A percentile compares a stretch with the other conserved stretches of the same genome.
These are phyloP conservation scores for Pinctada fucata DNA, from an alignment of 2,888 invertebrate species.

Conservation along the genomic window DNA sequence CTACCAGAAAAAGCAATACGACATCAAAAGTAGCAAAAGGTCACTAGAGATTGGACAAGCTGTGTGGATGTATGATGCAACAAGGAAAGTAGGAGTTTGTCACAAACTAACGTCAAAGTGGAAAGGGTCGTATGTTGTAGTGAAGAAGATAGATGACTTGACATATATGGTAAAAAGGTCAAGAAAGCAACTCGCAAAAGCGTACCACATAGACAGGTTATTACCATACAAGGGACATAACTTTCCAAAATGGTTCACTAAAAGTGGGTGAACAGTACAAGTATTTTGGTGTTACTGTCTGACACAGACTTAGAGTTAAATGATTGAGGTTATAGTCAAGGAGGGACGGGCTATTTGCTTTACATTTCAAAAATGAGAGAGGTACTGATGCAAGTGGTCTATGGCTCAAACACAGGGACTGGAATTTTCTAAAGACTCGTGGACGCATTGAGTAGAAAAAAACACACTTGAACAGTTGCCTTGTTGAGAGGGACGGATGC, in stretches of 20 bases:
- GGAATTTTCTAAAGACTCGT: no score
- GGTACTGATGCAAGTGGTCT: no score
- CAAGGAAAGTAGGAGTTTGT: conserved; percentile 34
- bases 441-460: no score
- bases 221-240: conserved; percentile 32
- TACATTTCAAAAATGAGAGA: no score
- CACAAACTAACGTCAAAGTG: conserved; percentile 37
- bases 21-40: conserved; percentile 34
- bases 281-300: neutral
- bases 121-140: conserved; percentile 42
- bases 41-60: conserved; percentile 27
- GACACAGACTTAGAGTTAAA: no score
- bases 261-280: neutral
- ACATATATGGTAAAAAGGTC: conserved; percentile 34
- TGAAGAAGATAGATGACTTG: conserved; percentile 36
- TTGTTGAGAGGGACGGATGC: no score
- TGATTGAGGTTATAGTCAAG: no score
- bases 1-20: conserved; percentile 42
- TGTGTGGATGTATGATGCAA: conserved; percentile 40
- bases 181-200: conserved; percentile 18
- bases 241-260: conserved; percentile 27
- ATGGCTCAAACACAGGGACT: no score
- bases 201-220: conserved; percentile 37
- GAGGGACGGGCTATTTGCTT: no score
- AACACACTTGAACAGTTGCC: no score